Conservation (phyloP, 2,888 invertebrate species). For the Argynnis bischoffii region DNA sequence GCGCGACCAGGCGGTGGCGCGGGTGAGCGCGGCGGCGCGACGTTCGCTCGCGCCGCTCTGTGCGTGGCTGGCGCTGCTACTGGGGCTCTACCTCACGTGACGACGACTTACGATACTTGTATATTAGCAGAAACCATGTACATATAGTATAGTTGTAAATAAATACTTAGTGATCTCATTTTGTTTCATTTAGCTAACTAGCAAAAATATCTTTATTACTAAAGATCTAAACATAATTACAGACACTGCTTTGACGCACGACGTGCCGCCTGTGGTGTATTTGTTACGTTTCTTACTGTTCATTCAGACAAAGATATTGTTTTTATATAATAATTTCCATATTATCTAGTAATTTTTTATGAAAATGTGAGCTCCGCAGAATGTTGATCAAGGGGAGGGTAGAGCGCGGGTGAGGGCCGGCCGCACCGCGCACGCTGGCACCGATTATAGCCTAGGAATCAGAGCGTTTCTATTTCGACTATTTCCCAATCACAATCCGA, state of each 20-base stretch:
- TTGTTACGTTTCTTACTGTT: too few relatives aligned
- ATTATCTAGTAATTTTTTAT: too few relatives aligned
- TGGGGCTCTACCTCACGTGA: conserved; percentile 34
- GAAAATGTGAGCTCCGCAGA: too few relatives aligned
- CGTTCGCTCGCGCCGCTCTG: conserved; percentile 19
- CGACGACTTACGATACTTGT: conserved; percentile 8
- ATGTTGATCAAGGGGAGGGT: neutral
- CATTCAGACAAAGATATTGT: too few relatives aligned
- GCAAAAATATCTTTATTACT: neutral
- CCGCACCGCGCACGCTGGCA: conserved; percentile 22
- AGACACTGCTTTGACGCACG: too few relatives aligned
- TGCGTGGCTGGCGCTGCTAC: conserved; percentile 16
- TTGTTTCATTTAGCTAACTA: conserved; percentile 24
- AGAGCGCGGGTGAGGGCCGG: conserved; percentile 8
- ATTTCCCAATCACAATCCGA: conserved; percentile 16
- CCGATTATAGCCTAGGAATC: conserved; percentile 21
- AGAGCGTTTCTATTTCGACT: conserved; percentile 7
- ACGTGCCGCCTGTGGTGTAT: neutral
- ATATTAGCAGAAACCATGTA: conserved; percentile 36
- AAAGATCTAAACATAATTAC: too few relatives aligned
- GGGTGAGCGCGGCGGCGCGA: conserved; percentile 29
- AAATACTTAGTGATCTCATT: conserved; percentile 31
- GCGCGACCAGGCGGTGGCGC: conserved; percentile 72
- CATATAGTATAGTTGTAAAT: conserved; percentile 40
- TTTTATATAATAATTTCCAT: too few relatives aligned